Conservation (phyloP, 2,113 vertebrate genomes). For the Chlamydotis undulata region DNA sequence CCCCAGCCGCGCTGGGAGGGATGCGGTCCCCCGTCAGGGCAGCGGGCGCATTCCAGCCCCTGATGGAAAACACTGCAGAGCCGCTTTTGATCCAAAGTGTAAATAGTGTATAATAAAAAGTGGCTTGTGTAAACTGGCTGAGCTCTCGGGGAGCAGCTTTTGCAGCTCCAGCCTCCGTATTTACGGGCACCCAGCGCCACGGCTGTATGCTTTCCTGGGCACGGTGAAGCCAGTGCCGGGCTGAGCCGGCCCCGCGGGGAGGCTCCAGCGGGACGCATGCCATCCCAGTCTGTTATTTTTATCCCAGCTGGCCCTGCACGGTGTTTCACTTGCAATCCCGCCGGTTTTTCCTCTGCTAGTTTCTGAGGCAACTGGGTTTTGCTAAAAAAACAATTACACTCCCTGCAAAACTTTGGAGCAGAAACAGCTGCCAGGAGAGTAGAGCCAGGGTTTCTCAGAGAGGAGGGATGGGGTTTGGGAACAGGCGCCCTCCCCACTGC, state of each 20-base stretch:
- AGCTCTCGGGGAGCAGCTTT: not conserved
- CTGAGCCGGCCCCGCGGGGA: not conserved
- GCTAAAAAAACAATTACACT: not conserved
- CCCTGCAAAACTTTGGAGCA: not conserved
- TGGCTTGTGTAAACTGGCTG: constrained; percentile 41
- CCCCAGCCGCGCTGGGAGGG: not conserved
- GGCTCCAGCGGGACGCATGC: not conserved
- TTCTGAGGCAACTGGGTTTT: not conserved
- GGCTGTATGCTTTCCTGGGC: not conserved
- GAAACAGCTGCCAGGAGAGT: fast-evolving
- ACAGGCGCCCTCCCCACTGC: fast-evolving
- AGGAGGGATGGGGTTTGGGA: not conserved
- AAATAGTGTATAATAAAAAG: constrained; percentile 69
- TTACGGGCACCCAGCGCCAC: not conserved
- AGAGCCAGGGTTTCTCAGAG: fast-evolving
- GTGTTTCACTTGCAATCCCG: not conserved
- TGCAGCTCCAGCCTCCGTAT: constrained; percentile 12
- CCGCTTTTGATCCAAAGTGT: constrained; percentile 57
- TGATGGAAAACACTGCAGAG: constrained; percentile 55
- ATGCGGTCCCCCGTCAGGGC: not conserved
- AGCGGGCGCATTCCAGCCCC: constrained; percentile 55
- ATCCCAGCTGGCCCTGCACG: not conserved
- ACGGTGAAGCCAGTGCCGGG: fast-evolving
- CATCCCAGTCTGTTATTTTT: constrained; percentile 18
- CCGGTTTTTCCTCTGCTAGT: not conserved